Evolutionary conservation across 2,113 vertebrate species (phyloP), one percentile per base, ranked within the genome.

Genomic region (Marmota monax): DNA sequence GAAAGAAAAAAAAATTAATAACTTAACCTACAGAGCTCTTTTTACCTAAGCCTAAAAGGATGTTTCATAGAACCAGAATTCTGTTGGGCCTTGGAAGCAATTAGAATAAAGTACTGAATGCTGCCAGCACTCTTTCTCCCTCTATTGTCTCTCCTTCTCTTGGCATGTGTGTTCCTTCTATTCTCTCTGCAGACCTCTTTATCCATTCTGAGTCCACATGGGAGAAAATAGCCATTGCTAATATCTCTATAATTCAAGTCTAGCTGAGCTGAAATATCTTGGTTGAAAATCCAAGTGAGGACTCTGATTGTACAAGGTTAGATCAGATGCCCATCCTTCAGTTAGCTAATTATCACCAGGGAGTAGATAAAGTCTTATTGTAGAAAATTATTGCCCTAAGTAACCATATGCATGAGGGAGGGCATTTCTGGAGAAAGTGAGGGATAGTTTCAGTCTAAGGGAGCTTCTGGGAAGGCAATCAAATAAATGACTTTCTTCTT

Each of bases 41-140:
- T 90, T 56, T 84, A 84, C 84, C 74, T 79, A 83, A 90, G 42
- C 7, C 27, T 89, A 78, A 18, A 90, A 2, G 32, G 16, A 79
- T 94, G 34, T 82, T 25, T 90, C 45, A 69, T 9, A 89, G 61
- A 95, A 96, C 9, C 70, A 84, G 20, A 95, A 92, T 83, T 96
- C 25, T 87, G 4, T 58, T 85, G 42, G 48, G 7, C 1, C 18
- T 87, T 70, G 45, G 48, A 79, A 95, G 89, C 18, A 87, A 92
- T 85, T 86, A 93, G 45, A 94, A 94, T 10, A 89, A 69, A 13
- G 14, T 42, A 79, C 45, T 78, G 53, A 92, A 7, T 89, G 45
- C 32, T 90, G 4, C 37, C 34, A 94, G 48, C 5, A 69, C 6
- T 89, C 23, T 82, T 76, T 88, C 37, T 51, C 27, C 22, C 5